Evolutionary conservation across 1,140 invertebrate genomes (phyloP).

Genomic region (Calephelis nemesis): DNA sequence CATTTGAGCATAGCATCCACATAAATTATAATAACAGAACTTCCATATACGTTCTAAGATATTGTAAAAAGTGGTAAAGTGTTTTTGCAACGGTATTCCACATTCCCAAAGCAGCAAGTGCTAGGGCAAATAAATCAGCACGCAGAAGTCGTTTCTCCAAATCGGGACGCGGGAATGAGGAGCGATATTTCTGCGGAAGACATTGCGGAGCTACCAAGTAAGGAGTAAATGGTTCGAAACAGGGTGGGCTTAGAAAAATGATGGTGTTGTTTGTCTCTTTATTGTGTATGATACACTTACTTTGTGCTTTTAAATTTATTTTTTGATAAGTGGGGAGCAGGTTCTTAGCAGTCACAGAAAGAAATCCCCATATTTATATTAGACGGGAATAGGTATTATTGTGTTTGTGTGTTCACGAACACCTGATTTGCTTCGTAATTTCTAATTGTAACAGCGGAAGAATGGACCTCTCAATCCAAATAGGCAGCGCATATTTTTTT

Average conservation of each 20-base stretch:
- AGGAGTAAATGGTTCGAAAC: slow-evolving; percentile 34
- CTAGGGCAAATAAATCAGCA: slow-evolving; percentile 62
- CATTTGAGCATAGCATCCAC: not conserved
- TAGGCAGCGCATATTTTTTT: no score
- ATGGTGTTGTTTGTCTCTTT: slow-evolving; percentile 8
- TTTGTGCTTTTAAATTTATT: not conserved
- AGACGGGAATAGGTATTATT: no score
- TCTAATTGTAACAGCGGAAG: no score
- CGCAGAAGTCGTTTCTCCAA: slow-evolving; percentile 59
- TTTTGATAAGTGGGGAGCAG: not conserved
- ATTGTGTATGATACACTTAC: not conserved
- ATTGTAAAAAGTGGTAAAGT: not conserved
- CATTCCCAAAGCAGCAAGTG: slow-evolving; percentile 48
- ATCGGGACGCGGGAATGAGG: slow-evolving; percentile 56
- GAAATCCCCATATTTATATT: no score
- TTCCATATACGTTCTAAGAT: not conserved
- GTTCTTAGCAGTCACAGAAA: no score
- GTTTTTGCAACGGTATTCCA: slow-evolving; percentile 36
- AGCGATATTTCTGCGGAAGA: slow-evolving; percentile 52
- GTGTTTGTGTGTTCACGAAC: no score
- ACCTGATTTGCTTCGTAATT: no score
- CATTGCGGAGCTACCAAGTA: slow-evolving; percentile 36
- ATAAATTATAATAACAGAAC: not conserved
- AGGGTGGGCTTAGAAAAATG: slow-evolving; percentile 34
- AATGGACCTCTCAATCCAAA: no score